Evolutionary conservation across 1,140 invertebrate species (phyloP), one percentile per base, ranked within the genome.

Genomic region (Brachionus rubens): DNA sequence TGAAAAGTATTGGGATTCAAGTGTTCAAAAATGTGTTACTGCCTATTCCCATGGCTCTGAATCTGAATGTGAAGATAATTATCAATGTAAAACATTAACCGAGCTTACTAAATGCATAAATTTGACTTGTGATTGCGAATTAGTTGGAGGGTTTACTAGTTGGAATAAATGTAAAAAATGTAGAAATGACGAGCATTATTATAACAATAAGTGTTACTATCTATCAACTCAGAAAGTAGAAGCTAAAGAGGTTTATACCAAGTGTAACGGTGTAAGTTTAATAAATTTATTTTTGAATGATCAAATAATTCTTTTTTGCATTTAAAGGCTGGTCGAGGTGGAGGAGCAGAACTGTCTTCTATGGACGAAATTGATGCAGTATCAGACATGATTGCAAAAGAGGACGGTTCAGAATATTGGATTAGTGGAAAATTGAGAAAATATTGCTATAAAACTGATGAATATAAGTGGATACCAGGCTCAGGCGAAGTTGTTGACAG

Each of bases 181-280:
- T n/a, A 5, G 36, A 40, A 30, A 59, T 36, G 54, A 33, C 16
- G 54, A 59, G 9, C 19, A 16, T 9, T 59, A 59, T 33, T 59
- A 19, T 19, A 59, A 59, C 19, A 30, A 59, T 59, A 59, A 59
- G 16, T 59, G 54, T n/a, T 59, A 59, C 9, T 59, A 16, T 59
- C 26, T n/a, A 28, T 33, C n/a, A 59, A 21, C 54, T 16, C 26
- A 59, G 7, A 33, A 0, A 30, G 33, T 33, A 33, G n/a, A 0
- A 14, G 16, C 12, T 33, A 19, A 33, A 16, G 5, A 59, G 3
- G 54, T 28, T 33, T 7, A 12, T 16, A 59, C 1, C 6, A 59
- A 7, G 2, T 59, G 54, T 33, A 30, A 36, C 26, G 33, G 33
- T 33, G 54, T 59, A 36, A 59, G 54, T 33, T 33, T 59, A n/a